These are phyloP conservation scores for Hippocampus abdominalis DNA, from an alignment of 2,113 vertebrate genomes.

Conservation along the genomic window DNA sequence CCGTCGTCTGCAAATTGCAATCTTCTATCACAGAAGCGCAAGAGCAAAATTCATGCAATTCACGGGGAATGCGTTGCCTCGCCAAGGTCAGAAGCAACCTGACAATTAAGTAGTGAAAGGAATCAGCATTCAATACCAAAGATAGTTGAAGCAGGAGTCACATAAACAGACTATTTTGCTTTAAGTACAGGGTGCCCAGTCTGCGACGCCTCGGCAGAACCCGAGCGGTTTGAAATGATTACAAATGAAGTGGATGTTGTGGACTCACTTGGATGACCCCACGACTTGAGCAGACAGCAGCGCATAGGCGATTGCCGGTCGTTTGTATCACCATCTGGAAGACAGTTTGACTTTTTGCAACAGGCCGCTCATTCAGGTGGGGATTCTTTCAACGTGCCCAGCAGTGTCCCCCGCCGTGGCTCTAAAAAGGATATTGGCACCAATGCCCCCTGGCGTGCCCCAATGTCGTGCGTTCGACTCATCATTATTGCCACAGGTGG, in stretches of 20 bases:
- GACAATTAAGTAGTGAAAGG: background rate
- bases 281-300: slow-evolving; percentile 1
- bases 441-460: background rate
- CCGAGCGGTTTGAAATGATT: slow-evolving; percentile 4
- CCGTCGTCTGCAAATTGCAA: background rate
- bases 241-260: background rate
- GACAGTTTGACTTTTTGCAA: slow-evolving; percentile 1
- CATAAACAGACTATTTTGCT: background rate
- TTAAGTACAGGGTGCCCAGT: background rate
- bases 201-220: background rate
- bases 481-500: background rate
- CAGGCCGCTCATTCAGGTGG: background rate
- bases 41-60: background rate
- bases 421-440: slow-evolving; percentile 1
- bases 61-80: background rate
- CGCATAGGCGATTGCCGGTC: background rate
- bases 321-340: background rate
- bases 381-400: background rate
- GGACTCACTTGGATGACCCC: background rate
- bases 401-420: background rate
- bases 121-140: slow-evolving; percentile 3
- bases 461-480: background rate
- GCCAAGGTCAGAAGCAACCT: background rate
- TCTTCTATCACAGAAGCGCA: background rate
- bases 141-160: background rate